These are phyloP conservation scores for Xiphophorus couchianus DNA, from an alignment of 2,113 vertebrate genomes.

Conservation along the genomic window DNA sequence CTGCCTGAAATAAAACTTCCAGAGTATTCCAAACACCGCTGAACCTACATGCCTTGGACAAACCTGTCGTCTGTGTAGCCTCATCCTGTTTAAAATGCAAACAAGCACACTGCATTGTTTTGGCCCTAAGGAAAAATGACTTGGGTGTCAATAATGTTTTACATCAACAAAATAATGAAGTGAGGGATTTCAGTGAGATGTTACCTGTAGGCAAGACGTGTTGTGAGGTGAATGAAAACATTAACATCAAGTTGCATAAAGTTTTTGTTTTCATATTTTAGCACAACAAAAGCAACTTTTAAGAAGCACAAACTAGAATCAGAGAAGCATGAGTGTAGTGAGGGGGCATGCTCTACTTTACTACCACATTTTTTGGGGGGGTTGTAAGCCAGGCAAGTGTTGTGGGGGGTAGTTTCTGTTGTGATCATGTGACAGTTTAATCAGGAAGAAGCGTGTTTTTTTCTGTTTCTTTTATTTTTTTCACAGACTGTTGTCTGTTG, in stretches of 20 bases:
- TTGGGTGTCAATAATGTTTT: neutral
- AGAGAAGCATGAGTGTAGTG: neutral
- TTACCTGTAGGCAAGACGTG: neutral
- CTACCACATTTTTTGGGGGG: neutral
- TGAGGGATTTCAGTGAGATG: neutral
- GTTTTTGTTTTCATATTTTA: neutral
- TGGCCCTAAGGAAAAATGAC: neutral
- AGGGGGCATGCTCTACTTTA: neutral
- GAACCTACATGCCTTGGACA: neutral
- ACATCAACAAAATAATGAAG: neutral
- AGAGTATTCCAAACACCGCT: neutral
- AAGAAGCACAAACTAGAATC: neutral
- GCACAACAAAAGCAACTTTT: neutral
- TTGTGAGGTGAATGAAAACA: neutral
- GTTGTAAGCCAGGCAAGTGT: neutral
- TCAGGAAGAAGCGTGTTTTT: constrained; percentile 1
- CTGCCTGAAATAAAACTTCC: neutral
- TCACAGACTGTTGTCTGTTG: neutral
- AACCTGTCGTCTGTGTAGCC: neutral
- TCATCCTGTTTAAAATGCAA: constrained; percentile 9
- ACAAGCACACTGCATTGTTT: neutral
- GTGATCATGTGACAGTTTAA: neutral
- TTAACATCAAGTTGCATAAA: neutral
- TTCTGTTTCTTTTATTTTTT: too few relatives aligned
- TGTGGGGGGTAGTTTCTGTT: neutral